Evolutionary conservation across 2,888 invertebrate species (phyloP), one percentile per base, ranked within the genome.

Genomic region (Dastarcus helophoroides): DNA sequence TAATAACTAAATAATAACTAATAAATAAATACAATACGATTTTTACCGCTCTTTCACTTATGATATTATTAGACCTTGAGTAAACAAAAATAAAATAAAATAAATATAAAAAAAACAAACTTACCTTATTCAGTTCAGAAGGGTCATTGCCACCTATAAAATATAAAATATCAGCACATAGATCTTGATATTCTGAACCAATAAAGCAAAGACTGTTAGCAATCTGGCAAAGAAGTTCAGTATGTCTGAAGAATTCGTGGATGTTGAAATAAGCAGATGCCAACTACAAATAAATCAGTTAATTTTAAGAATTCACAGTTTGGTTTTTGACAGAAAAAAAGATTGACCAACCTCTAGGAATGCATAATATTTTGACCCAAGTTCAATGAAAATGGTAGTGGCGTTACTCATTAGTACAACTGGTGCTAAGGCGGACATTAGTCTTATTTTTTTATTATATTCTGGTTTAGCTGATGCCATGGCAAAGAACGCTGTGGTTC

Each of bases 401-500:
- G n/a, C n/a, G n/a, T n/a, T n/a, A n/a, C n/a, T n/a, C n/a, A n/a
- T n/a, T 17, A 17, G 6, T 17, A 25, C 32, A 12, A 23, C 15
- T 0, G 81, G 80, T 0, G 76, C 79, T 33, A 79, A 47, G 0
- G 73, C 72, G 38, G 73, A 69, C 70, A 74, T 73, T 0, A 71
- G 62, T 27, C 65, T 63, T 3, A 82, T 67, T 54, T 77, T 79
- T 0, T 60, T 48, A 48, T 77, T 77, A 42, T 78, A 79, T 24
- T 71, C 69, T 0, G 79, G 76, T 10, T 62, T 57, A 30, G 72
- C 62, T 1, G 75, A 68, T n/a, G 64, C 64, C 73, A 79, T 68
- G 1, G 77, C 74, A 47, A 71, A 79, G 49, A 77, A 77, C 2
- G 63, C 48, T 0, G 78, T 76, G 1, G 76, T 73, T 2, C 85